phyloP scores from a whole-genome alignment of 92 coral and sea anemone genomes.

The Phenganax subtilis region DNA sequence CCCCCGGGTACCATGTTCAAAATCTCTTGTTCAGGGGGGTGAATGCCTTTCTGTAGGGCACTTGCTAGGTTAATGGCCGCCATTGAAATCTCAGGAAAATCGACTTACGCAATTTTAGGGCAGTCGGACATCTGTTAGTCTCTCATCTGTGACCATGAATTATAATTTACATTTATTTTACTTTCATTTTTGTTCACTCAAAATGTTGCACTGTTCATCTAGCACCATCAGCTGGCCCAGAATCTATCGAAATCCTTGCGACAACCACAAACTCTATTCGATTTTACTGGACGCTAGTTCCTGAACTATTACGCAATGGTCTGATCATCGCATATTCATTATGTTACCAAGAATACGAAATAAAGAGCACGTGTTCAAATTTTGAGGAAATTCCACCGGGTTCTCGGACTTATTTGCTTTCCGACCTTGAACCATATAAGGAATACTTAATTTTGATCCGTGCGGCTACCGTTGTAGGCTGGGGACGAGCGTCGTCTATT shows the following conservation, averaged over 20 bases:
- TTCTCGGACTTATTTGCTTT: conserved; percentile 3
- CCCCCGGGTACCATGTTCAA: too few relatives aligned
- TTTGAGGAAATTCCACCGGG: conserved; percentile 8
- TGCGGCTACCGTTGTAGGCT: conserved; percentile 21
- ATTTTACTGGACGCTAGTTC: conserved; percentile 13
- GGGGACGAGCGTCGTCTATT: conserved; percentile 5
- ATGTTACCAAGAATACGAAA: conserved; percentile 15
- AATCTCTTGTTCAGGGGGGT: too few relatives aligned
- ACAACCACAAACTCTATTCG: conserved; percentile 25
- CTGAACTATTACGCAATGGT: conserved; percentile 12
- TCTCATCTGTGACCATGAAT: background rate
- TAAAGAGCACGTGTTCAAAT: background rate
- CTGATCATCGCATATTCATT: conserved; percentile 23
- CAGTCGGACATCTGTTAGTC: too few relatives aligned
- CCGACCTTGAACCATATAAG: conserved; percentile 2
- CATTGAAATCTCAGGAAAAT: too few relatives aligned
- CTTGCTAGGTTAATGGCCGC: too few relatives aligned
- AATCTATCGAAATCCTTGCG: conserved; percentile 11
- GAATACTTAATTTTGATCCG: conserved; percentile 17
- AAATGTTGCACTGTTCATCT: background rate
- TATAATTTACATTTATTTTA: background rate
- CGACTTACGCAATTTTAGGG: too few relatives aligned
- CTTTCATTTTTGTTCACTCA: background rate
- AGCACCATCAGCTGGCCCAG: conserved; percentile 31
- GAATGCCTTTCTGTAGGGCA: too few relatives aligned